These are phyloP conservation scores for Aromia moschata DNA, from an alignment of 2,888 invertebrate species.

Conservation along the genomic window DNA sequence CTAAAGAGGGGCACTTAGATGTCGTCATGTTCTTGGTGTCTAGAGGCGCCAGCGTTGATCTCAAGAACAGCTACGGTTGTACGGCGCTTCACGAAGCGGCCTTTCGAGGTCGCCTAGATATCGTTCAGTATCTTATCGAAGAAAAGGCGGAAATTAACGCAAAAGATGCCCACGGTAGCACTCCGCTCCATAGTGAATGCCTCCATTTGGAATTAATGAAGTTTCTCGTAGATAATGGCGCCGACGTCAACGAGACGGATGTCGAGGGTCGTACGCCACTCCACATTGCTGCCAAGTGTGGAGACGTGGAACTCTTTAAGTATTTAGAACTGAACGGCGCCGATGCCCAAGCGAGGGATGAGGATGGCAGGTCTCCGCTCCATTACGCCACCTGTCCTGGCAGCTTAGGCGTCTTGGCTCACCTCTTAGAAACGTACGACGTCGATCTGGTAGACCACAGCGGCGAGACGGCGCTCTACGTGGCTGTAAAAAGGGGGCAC, in stretches of 20 bases:
- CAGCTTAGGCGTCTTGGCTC: not conserved
- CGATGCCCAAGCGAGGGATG: not conserved
- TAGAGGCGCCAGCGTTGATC: not conserved
- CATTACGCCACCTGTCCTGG: not conserved
- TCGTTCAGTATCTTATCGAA: not conserved
- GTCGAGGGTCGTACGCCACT: not conserved
- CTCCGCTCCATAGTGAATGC: not conserved
- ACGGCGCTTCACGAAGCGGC: not conserved
- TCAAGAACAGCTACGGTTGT: not conserved
- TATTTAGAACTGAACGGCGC: not conserved
- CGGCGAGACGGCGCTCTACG: not conserved
- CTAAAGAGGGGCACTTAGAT: not conserved
- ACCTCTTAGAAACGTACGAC: not conserved
- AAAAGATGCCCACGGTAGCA: not conserved
- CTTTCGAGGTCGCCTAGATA: not conserved
- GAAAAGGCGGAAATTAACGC: not conserved
- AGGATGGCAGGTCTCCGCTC: not conserved
- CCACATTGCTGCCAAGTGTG: not conserved
- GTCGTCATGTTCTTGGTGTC: slow-evolving; percentile 1
- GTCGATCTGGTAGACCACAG: not conserved
- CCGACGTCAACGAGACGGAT: not conserved
- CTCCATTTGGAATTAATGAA: not conserved
- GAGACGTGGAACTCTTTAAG: not conserved
- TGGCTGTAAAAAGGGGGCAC: not conserved
- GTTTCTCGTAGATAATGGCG: not conserved